phyloP scores from a whole-genome alignment of 1,140 invertebrate genomes.

The Drosophila saltans region DNA sequence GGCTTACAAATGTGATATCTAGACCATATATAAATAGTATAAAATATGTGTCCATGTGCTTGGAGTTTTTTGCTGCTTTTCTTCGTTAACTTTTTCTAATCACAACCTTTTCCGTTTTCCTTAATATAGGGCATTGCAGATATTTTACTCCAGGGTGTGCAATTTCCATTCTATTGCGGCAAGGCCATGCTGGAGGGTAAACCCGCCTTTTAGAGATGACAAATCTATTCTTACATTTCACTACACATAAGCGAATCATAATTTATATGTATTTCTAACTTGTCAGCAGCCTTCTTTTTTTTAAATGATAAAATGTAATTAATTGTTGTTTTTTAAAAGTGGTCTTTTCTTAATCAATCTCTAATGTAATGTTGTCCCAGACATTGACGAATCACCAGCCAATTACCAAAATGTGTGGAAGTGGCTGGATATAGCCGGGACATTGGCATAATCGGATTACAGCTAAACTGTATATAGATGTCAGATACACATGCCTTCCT shows the following conservation, averaged over 20 bases:
- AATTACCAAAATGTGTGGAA: background rate
- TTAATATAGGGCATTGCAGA: constrained; percentile 87
- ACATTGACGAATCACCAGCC: background rate
- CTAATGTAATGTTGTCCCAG: constrained; percentile 11
- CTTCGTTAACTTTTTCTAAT: background rate
- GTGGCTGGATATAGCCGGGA: background rate
- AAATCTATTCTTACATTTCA: background rate
- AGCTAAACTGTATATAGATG: background rate
- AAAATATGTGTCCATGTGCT: no score
- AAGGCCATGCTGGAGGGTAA: constrained; percentile 87
- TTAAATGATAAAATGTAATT: constrained; percentile 48
- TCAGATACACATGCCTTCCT: background rate
- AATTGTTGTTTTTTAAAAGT: constrained; percentile 31
- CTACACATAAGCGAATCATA: constrained; percentile 58
- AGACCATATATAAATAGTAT: background rate
- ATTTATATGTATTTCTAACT: constrained; percentile 47
- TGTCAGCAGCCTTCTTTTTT: constrained; percentile 26
- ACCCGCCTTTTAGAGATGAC: constrained; percentile 50
- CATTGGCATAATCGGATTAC: background rate
- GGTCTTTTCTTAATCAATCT: constrained; percentile 7
- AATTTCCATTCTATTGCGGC: constrained; percentile 88
- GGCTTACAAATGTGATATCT: constrained; percentile 48
- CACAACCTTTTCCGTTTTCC: constrained; percentile 43
- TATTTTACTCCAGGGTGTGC: constrained; percentile 87
- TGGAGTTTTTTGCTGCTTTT: background rate